Evolutionary conservation across 1,140 invertebrate species (phyloP).

Genomic region (Philaenus spumarius): DNA sequence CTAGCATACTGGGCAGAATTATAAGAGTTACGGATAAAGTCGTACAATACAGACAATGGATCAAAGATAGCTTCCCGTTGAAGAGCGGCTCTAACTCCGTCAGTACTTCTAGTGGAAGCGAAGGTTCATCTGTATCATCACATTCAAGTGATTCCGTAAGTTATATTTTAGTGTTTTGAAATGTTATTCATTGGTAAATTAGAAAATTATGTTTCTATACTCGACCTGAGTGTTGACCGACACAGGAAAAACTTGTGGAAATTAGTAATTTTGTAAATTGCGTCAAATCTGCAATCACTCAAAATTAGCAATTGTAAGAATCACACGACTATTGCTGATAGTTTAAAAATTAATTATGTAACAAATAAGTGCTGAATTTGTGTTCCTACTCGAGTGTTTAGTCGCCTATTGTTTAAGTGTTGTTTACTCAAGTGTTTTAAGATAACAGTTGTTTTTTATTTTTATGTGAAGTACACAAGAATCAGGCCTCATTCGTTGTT

Average conservation of each 20-base stretch:
- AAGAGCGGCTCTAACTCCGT: not conserved
- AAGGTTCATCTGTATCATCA: constrained; percentile 20
- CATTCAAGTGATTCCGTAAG: constrained; percentile 26
- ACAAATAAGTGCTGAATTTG: no score
- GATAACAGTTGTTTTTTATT: no score
- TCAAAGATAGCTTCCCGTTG: constrained; percentile 54
- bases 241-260: not conserved
- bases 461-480: no score
- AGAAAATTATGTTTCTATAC: not conserved
- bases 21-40: constrained; percentile 91
- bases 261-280: not conserved
- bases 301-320: not conserved
- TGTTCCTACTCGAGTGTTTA: no score
- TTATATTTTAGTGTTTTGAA: not conserved
- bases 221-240: not conserved
- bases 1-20: constrained; percentile 81
- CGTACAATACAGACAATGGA: constrained; percentile 78
- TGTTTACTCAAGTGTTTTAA: no score
- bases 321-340: not conserved
- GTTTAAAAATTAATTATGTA: no score
- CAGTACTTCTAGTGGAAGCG: constrained; percentile 15
- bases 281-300: not conserved
- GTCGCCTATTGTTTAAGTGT: no score
- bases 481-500: no score
- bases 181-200: not conserved